These are phyloP conservation scores for Sebastes hubbsi DNA, from an alignment of 2,797 vertebrate genomes.

Conservation along the genomic window DNA sequence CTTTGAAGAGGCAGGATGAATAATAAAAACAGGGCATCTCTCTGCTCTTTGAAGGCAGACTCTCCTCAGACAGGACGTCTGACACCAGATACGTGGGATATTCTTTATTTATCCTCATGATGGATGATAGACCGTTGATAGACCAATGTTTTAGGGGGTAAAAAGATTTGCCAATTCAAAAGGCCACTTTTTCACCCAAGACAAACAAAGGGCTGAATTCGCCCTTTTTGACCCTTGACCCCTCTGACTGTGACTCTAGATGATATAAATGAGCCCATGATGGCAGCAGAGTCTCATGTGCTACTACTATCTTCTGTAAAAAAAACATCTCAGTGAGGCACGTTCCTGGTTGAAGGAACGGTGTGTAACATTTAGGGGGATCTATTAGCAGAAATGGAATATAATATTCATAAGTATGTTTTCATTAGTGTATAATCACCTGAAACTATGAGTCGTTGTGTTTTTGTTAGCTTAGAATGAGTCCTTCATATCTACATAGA, in stretches of 20 bases:
- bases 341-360: background rate
- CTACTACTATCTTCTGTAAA: background rate
- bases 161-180: slow-evolving; percentile 44
- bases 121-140: slow-evolving; percentile 30
- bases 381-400: too few relatives aligned
- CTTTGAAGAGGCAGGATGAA: slow-evolving; percentile 15
- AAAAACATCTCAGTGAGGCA: background rate
- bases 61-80: background rate
- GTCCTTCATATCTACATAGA: too few relatives aligned
- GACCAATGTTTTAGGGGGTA: background rate
- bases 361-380: too few relatives aligned
- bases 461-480: too few relatives aligned
- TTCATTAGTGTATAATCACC: too few relatives aligned
- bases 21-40: slow-evolving; percentile 32
- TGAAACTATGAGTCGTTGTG: too few relatives aligned
- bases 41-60: slow-evolving; percentile 1
- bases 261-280: slow-evolving; percentile 3
- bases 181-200: slow-evolving; percentile 21
- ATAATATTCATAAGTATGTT: rapidly evolving
- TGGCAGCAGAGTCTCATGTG: background rate
- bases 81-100: slow-evolving; percentile 3
- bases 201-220: slow-evolving; percentile 35
- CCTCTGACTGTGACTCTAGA: slow-evolving; percentile 15
- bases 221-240: slow-evolving; percentile 25
- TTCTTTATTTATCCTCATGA: slow-evolving; percentile 11